Evolutionary conservation across 2,797 vertebrate genomes (phyloP).

Genomic region (Heterohyrax brucei): DNA sequence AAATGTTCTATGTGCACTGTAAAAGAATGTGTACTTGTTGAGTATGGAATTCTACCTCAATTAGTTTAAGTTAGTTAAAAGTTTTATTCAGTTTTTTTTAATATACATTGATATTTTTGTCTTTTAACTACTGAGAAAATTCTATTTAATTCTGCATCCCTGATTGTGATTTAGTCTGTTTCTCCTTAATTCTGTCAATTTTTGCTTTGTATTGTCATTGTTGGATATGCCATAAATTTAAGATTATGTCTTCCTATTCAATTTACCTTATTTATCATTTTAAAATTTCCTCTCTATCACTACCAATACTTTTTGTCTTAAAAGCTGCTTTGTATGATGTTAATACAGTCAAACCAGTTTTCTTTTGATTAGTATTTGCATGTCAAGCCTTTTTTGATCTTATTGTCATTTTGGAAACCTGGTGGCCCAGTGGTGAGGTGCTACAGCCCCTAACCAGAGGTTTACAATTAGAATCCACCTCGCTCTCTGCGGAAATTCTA

Average conservation of each 20-base stretch:
- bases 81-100: background rate
- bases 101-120: background rate
- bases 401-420: background rate
- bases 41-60: background rate
- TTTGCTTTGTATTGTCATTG: background rate
- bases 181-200: background rate
- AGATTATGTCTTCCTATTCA: constrained; percentile 33
- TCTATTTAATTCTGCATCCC: background rate
- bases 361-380: background rate
- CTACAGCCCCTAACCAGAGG: too few relatives aligned
- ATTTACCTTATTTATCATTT: background rate
- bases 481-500: too few relatives aligned
- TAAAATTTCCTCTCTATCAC: background rate
- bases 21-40: background rate
- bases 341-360: background rate
- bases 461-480: too few relatives aligned
- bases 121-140: background rate
- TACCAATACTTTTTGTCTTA: constrained; percentile 4
- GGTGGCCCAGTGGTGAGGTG: too few relatives aligned
- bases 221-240: background rate
- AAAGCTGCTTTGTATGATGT: background rate
- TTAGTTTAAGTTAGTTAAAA: background rate
- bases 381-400: background rate
- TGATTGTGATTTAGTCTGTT: background rate
- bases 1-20: background rate